Conservation (phyloP, 2,113 vertebrate species). For the Cyprinodon brontotheroides region DNA sequence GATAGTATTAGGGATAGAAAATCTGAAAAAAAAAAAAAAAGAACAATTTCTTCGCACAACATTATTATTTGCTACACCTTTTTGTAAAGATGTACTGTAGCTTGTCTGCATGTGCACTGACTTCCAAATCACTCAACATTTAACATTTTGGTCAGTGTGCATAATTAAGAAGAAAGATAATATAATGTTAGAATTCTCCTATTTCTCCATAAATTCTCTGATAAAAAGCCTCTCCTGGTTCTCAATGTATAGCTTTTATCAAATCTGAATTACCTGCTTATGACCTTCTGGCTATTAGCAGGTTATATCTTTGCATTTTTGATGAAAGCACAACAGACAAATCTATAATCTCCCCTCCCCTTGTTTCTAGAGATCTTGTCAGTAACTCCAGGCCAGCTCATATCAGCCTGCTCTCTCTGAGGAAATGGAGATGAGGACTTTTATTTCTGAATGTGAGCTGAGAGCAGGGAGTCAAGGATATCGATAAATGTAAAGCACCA, state of each 20-base stretch:
- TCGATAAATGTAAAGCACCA: slow-evolving; percentile 36
- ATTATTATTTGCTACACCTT: no score
- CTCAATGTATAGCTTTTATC: neutral
- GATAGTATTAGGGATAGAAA: no score
- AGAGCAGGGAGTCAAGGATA: slow-evolving; percentile 21
- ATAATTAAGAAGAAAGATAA: neutral
- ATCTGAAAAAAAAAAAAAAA: no score
- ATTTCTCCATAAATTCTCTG: no score
- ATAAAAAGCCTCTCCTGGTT: no score
- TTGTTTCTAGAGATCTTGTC: no score
- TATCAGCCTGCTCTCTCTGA: neutral
- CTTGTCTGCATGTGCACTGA: no score
- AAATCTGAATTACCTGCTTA: neutral
- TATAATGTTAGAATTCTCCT: neutral
- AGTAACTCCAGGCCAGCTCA: neutral
- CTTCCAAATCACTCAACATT: neutral
- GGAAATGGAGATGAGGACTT: slow-evolving; percentile 27
- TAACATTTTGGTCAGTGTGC: neutral
- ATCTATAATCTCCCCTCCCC: neutral
- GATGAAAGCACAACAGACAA: slow-evolving; percentile 21
- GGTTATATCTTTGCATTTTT: slow-evolving; percentile 7
- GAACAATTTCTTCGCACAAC: no score
- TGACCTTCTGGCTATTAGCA: neutral
- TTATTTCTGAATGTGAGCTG: slow-evolving; percentile 15
- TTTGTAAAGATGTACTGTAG: no score